Evolutionary conservation across 2,797 vertebrate genomes (phyloP).

Genomic region (Pempheris klunzingeri): DNA sequence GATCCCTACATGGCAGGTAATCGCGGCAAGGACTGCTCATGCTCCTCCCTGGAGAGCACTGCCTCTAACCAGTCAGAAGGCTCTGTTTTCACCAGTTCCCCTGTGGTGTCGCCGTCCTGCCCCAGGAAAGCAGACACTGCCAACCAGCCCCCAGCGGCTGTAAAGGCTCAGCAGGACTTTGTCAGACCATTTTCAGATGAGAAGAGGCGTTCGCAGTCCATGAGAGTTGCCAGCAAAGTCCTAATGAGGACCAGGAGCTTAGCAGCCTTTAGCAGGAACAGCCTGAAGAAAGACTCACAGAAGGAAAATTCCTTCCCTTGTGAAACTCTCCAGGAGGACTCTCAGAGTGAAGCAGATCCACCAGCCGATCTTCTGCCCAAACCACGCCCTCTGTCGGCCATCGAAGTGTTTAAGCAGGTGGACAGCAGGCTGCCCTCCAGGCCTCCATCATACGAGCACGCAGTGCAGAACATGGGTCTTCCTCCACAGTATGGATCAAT

Average conservation of each 20-base stretch:
- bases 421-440: conserved; percentile 85
- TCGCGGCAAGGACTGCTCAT: conserved; percentile 73
- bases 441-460: conserved; percentile 91
- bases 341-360: conserved; percentile 84
- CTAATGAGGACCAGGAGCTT: conserved; percentile 85
- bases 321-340: conserved; percentile 83
- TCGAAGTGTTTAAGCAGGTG: conserved; percentile 88
- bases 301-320: conserved; percentile 83
- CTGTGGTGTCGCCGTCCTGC: conserved; percentile 85
- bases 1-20: conserved; percentile 60
- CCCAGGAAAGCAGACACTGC: conserved; percentile 79
- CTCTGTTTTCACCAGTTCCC: conserved; percentile 90
- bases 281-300: conserved; percentile 80
- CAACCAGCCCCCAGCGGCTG: conserved; percentile 80
- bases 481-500: conserved; percentile 75
- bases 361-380: conserved; percentile 54
- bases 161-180: conserved; percentile 74
- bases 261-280: conserved; percentile 76
- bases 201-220: conserved; percentile 88
- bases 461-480: conserved; percentile 74
- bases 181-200: conserved; percentile 72
- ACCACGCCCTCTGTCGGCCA: conserved; percentile 83
- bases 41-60: conserved; percentile 87
- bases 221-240: conserved; percentile 81
- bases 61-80: conserved; percentile 86